Conservation (phyloP, 2,113 vertebrate genomes). For the Anthoscopus minutus region DNA sequence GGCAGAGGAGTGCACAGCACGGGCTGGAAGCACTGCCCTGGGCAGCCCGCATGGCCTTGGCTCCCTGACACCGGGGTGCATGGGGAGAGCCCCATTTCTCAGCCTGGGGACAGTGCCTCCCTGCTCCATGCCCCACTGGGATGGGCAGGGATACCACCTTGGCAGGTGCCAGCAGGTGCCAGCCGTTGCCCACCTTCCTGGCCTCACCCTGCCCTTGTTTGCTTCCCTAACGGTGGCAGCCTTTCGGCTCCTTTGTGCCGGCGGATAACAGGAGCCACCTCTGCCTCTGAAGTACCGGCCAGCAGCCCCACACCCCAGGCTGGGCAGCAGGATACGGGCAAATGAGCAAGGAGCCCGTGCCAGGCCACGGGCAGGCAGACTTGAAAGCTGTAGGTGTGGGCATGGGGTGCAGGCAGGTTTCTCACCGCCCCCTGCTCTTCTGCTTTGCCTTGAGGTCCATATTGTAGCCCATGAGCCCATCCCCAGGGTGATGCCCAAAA, state of each 20-base stretch:
- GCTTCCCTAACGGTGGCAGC: background rate
- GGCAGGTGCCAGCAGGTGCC: background rate
- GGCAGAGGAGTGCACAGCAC: accelerated
- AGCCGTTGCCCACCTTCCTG: background rate
- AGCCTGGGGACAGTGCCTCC: background rate
- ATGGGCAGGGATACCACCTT: background rate
- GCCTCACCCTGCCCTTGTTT: conserved; percentile 21
- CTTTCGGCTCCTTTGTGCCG: conserved; percentile 12
- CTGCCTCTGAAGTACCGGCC: background rate
- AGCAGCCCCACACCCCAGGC: accelerated
- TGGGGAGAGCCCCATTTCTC: background rate
- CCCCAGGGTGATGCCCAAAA: background rate
- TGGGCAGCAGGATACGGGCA: background rate
- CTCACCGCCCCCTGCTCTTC: background rate
- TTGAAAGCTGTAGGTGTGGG: background rate
- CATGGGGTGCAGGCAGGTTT: background rate
- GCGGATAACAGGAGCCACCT: background rate
- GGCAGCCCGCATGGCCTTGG: accelerated
- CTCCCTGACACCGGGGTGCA: accelerated
- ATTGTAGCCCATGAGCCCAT: background rate
- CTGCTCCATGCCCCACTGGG: background rate
- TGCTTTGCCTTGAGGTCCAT: background rate
- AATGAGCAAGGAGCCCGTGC: background rate
- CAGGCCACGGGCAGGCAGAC: background rate
- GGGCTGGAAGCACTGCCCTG: background rate